Base-by-base conservation (phyloP, 2,797 vertebrate species). In the Psittacula derbiana region DNA sequence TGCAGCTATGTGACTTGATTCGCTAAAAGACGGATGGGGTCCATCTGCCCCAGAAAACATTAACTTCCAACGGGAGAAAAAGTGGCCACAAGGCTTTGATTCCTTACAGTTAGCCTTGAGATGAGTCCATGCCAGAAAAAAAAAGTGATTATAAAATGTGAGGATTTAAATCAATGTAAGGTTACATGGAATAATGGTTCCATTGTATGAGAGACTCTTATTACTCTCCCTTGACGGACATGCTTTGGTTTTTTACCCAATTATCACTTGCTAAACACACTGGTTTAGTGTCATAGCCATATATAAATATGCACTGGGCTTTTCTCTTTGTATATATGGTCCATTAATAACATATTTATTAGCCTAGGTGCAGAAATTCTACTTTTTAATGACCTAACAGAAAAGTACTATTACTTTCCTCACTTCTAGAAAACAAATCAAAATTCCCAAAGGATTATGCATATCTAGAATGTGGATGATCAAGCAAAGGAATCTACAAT, bases 401-500 rank as follows among this genome's bases (percentile, higher is more conserved):
- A 72, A 78, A 79, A 85, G 16, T 62, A 38, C n/a, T 11, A 46
- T 60, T 53, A 47, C 16, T 55, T 74, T 80, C 52, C 78, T 90
- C 44, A 31, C 31, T 73, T 70, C 64, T 84, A 79, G 28, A 55
- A 92, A 84, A 81, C 28, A 9, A 78, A 86, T 24, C 18, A 38
- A 73, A 87, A 87, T 64, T 69, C 78, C 78, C 25, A 9, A 81
- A 69, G 50, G 88, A 88, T 44, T 88, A 78, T 52, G 67, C 52
- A 12, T 70, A 79, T 61, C 80, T 95, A 94, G 64, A 93, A 86
- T 73, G 71, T 36, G 46, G 61, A 87, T 76, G 76, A 73, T 75
- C 83, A 93, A 93, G 83, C 72, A 91, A 75, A 92, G 43, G 55
- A 74, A 86, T 70, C 80, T 85, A 86, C 52, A 50, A 81, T 52